These are phyloP conservation scores for Acrossocheilus wenchowensis DNA, from an alignment of 2,797 vertebrate genomes.

Conservation along the genomic window DNA sequence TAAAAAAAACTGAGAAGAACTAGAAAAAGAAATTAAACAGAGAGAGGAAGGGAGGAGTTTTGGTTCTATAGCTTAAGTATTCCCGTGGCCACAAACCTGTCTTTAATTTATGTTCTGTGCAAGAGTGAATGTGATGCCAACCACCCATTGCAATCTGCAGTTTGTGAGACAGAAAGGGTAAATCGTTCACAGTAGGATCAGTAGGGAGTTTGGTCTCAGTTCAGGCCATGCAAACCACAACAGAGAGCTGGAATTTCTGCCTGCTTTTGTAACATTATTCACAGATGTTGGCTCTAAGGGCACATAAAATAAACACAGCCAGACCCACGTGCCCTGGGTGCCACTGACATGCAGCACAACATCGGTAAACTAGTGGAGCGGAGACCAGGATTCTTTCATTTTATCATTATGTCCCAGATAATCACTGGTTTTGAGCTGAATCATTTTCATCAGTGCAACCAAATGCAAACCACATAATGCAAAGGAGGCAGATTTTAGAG, in stretches of 20 bases:
- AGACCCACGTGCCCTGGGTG: slow-evolving; percentile 19
- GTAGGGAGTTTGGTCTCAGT: slow-evolving; percentile 5
- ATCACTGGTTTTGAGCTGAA: slow-evolving; percentile 20
- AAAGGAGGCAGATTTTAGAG: slow-evolving; percentile 32
- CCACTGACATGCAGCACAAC: slow-evolving; percentile 3
- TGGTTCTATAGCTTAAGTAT: slow-evolving; percentile 19
- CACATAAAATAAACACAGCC: slow-evolving; percentile 39
- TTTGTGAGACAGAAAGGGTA: slow-evolving; percentile 15
- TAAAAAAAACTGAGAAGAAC: neutral
- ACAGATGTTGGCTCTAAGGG: slow-evolving; percentile 41
- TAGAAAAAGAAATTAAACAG: neutral
- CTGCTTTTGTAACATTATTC: slow-evolving; percentile 37
- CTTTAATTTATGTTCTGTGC: slow-evolving; percentile 46
- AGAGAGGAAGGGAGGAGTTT: neutral
- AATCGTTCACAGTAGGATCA: slow-evolving; percentile 20
- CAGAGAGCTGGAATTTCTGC: slow-evolving; percentile 25
- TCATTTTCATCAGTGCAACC: slow-evolving; percentile 12
- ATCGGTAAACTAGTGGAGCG: neutral
- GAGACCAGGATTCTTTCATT: slow-evolving; percentile 9
- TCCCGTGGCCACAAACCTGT: slow-evolving; percentile 29
- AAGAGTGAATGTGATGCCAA: slow-evolving; percentile 41
- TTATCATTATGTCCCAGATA: slow-evolving; percentile 31
- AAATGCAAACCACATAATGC: slow-evolving; percentile 29
- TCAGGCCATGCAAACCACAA: slow-evolving; percentile 39
- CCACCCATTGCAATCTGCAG: slow-evolving; percentile 32